Percentiles rank a stretch among this genome's conserved stretches.
Conservation (phyloP, 2,888 invertebrate species). For the Hyposoter dolosus region DNA sequence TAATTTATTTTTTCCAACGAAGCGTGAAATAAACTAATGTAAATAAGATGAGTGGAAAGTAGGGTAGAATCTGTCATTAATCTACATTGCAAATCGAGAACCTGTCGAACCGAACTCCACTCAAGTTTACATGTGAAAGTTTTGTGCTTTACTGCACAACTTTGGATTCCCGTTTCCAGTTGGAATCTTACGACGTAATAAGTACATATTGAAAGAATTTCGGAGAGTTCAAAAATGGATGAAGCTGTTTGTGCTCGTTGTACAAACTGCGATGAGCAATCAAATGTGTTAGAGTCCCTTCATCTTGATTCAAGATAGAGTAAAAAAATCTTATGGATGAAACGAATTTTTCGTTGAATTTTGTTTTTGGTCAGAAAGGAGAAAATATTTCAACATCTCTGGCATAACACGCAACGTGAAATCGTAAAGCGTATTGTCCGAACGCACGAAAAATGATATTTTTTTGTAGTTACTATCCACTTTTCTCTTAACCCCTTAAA, state of each 20-base stretch:
- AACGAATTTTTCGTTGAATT: background rate
- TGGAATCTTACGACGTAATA: constrained; percentile 38
- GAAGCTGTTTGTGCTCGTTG: background rate
- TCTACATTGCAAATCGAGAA: background rate
- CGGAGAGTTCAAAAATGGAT: constrained; percentile 1
- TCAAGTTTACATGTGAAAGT: background rate
- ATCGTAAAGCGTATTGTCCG: background rate
- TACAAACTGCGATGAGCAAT: background rate
- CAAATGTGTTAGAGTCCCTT: background rate
- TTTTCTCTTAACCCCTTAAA: too few relatives aligned
- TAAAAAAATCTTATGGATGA: background rate
- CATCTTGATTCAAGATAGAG: background rate
- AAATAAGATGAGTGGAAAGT: background rate
- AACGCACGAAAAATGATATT: background rate
- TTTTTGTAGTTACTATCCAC: background rate
- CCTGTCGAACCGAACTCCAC: background rate
- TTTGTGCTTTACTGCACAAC: background rate
- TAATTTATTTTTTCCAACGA: background rate
- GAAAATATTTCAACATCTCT: background rate
- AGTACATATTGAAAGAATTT: background rate
- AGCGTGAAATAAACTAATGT: background rate
- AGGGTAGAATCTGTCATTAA: background rate
- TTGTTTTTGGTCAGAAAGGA: background rate
- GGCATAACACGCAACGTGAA: background rate
- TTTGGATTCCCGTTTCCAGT: constrained; percentile 28